A percentile compares a stretch with the other conserved stretches of the same genome.
These are phyloP conservation scores for Tachysurus fulvidraco DNA, from an alignment of 2,113 vertebrate species.

Conservation along the genomic window DNA sequence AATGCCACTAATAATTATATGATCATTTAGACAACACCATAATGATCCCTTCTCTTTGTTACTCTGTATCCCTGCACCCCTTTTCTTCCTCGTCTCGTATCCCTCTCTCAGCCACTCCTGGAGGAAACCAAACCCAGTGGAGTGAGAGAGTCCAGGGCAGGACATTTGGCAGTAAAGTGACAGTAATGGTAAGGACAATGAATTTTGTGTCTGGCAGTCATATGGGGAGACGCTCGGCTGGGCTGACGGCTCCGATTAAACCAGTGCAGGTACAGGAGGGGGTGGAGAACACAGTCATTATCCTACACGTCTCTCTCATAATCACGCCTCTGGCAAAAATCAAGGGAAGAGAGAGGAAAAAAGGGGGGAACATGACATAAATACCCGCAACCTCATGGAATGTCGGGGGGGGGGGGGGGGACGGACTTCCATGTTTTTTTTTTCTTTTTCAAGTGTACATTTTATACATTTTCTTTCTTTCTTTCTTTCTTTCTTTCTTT, in stretches of 20 bases:
- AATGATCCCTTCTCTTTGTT: neutral
- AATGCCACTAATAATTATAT: neutral
- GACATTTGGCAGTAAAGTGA: slow-evolving; percentile 98
- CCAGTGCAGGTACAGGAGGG: slow-evolving; percentile 92
- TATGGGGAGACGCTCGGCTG: slow-evolving; percentile 90
- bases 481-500: neutral
- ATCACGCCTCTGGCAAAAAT: slow-evolving; percentile 68
- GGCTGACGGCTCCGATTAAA: slow-evolving; percentile 97
- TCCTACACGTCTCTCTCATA: slow-evolving; percentile 73
- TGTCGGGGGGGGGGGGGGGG: neutral
- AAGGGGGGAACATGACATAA: slow-evolving; percentile 44
- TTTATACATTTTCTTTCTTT: slow-evolving; percentile 6
- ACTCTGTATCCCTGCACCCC: neutral
- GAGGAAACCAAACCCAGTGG: slow-evolving; percentile 91
- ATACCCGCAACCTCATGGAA: slow-evolving; percentile 29
- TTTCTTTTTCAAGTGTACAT: too few species aligned
- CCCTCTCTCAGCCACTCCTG: slow-evolving; percentile 84
- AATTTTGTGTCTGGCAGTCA: slow-evolving; percentile 99
- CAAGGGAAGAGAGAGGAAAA: slow-evolving; percentile 26
- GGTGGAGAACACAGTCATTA: slow-evolving; percentile 76
- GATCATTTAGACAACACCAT: neutral
- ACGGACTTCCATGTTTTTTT: too few species aligned
- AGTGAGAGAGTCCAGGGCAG: slow-evolving; percentile 91
- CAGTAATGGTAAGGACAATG: slow-evolving; percentile 99
- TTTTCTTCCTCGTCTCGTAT: slow-evolving; percentile 68